Evolutionary conservation across 2,113 vertebrate species (phyloP).

Genomic region (Proterorhinus semilunaris): DNA sequence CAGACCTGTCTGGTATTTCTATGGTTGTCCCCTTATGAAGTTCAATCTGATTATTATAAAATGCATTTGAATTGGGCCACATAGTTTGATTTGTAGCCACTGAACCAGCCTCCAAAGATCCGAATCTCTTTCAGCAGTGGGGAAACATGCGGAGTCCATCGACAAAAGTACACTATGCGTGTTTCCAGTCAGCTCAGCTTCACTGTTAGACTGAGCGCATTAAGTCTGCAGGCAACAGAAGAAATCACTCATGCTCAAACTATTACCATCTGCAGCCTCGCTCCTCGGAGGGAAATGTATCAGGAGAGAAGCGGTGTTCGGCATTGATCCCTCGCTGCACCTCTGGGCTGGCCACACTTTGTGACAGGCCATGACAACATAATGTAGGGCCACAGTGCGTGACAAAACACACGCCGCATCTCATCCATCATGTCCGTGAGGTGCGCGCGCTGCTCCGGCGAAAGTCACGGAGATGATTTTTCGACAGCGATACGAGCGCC

Average conservation of each 20-base stretch:
- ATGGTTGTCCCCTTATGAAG: neutral
- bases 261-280: conserved; percentile 42
- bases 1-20: neutral
- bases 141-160: too few species aligned
- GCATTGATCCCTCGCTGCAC: conserved; percentile 37
- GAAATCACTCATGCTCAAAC: conserved; percentile 47
- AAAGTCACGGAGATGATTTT: conserved; percentile 14
- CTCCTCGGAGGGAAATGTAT: conserved; percentile 44
- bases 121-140: too few species aligned
- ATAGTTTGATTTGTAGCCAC: too few species aligned
- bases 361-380: conserved; percentile 46
- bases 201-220: conserved; percentile 39
- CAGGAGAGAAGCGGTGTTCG: conserved; percentile 43
- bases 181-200: conserved; percentile 22
- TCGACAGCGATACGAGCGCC: neutral
- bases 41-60: too few species aligned
- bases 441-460: conserved; percentile 12
- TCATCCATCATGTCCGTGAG: conserved; percentile 41
- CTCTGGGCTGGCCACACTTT: conserved; percentile 37
- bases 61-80: too few species aligned
- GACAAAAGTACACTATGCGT: neutral
- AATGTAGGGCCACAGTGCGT: conserved; percentile 35
- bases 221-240: conserved; percentile 43
- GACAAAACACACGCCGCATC: conserved; percentile 23
- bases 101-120: too few species aligned